Evolutionary conservation across 2,888 invertebrate genomes (phyloP), one percentile per base, ranked within the genome.

Genomic region (Plebejus melissa): DNA sequence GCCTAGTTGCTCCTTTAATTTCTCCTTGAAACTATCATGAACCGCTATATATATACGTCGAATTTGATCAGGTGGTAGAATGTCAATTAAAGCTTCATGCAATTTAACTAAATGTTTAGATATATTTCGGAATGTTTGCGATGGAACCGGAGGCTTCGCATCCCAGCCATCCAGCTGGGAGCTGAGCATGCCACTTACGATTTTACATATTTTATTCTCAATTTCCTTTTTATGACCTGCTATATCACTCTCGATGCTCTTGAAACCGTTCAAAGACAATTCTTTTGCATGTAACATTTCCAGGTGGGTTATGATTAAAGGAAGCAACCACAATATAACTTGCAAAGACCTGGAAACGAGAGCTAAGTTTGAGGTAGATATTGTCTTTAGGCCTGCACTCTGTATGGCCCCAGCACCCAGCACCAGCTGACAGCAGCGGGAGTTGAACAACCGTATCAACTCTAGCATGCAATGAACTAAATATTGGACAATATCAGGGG

Each of bases 371-470:
- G 97, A 97, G 82, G 98, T 98, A 4, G 99, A 98, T 80, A 99
- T 99, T 41, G 98, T 98, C 90, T 98, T 98, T 75, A 98, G 91
- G 5, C 99, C 99, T 58, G 98, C 98, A 79, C 98, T 96, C 84
- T 98, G 97, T 84, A 99, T 95, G 6, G 99, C 99, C 69, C 99
- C 99, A 65, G 99, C 99, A 69, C 99, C 99, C 76, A 99, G 94
- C 76, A 99, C 98, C 81, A 99, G 94, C 87, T 99, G 99, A 89
- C 98, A 99, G 82, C 97, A 97, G 77, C 97, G 95, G 5, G 97
- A 97, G 90, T 98, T 98, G 83, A 97, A 98, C 81, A 97, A 96
- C 84, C 98, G 95, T 79, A 98, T 92, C 75, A 99, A 91, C 87
- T 99, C 99, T n/a, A 98, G 95, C 82, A 98, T 95, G 85, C 98